Conservation (phyloP, 2,888 invertebrate genomes). For the Creontiades dilutus region DNA sequence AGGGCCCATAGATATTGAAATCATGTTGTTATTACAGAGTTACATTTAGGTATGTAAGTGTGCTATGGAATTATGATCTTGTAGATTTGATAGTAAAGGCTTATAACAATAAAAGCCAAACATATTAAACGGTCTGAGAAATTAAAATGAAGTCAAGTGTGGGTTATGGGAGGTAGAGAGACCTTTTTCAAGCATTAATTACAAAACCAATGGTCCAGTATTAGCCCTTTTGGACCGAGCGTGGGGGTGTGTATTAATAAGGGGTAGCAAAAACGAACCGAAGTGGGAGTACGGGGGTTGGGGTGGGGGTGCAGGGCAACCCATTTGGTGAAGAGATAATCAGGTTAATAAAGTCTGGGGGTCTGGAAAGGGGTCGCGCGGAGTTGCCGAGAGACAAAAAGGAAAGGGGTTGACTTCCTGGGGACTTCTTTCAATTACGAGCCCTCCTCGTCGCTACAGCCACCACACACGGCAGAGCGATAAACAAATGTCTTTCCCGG, state of each 20-base stretch:
- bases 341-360: conserved; percentile 68
- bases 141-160: conserved; percentile 68
- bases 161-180: conserved; percentile 37
- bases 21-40: too few species aligned
- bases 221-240: conserved; percentile 37
- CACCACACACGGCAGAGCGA: conserved; percentile 58
- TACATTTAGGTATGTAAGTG: too few species aligned
- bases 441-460: background rate
- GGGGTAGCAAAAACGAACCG: background rate
- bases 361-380: conserved; percentile 3
- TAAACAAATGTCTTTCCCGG: conserved; percentile 71
- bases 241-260: conserved; percentile 58
- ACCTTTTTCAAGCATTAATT: conserved; percentile 62
- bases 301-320: conserved; percentile 36
- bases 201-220: conserved; percentile 65
- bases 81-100: background rate
- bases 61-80: too few species aligned
- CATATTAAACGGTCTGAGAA: conserved; percentile 25
- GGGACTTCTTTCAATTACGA: conserved; percentile 67
- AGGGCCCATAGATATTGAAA: too few species aligned
- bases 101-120: background rate
- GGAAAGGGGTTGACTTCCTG: conserved; percentile 48
- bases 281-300: background rate
- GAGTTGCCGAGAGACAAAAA: conserved; percentile 38
- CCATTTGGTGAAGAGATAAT: conserved; percentile 70